Base-by-base conservation (phyloP, 2,113 vertebrate species). In the Galeopterus variegatus region DNA sequence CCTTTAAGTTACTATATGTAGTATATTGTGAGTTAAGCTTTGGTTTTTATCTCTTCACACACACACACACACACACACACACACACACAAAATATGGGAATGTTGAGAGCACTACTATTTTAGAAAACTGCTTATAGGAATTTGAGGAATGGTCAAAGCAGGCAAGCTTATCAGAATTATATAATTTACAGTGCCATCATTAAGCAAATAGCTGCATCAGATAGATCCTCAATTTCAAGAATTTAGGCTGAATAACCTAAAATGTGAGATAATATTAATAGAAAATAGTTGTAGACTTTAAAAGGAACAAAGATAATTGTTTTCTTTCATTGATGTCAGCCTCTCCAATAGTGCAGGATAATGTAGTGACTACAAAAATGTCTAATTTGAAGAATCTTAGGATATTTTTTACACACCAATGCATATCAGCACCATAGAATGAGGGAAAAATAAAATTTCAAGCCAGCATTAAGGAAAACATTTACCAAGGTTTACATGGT, bases 281-380 rank as follows among this genome's bases (percentile, higher is more conserved):
- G 52, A 58, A 92, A 77, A 58, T 24, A 91, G 52, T 67, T 92
- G 45, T 83, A 54, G 54, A 84, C 26, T 28, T 92, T 92, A 94
- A 85, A 83, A 89, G 8, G 23, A 92, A 84, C 23, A 31, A 67
- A 69, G 21, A 64, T 13, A 92, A 85, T 89, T 85, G 26, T 75
- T 73, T 96, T 8, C 11, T 1, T 60, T 92, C 50, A 88, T 15
- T 85, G 79, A 80, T 56, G 28, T 72, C 52, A 75, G 2, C 24
- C 31, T 93, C 52, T 26, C 36, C 64, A 88, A 18, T 67, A 33
- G 50, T 69, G 24, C 15, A 58, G 36, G 2, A 64, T 89, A 64
- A 62, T 3, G 3, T 64, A 79, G n/a, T 60, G 24, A 60, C 50
- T 58, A 28, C 18, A 31, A 90, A 82, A 77, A 64, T n/a, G 58